Percentiles rank a stretch among this genome's conserved stretches.
Evolutionary conservation across 2,888 invertebrate species (phyloP).

Genomic region (Tenthredo mesomela): DNA sequence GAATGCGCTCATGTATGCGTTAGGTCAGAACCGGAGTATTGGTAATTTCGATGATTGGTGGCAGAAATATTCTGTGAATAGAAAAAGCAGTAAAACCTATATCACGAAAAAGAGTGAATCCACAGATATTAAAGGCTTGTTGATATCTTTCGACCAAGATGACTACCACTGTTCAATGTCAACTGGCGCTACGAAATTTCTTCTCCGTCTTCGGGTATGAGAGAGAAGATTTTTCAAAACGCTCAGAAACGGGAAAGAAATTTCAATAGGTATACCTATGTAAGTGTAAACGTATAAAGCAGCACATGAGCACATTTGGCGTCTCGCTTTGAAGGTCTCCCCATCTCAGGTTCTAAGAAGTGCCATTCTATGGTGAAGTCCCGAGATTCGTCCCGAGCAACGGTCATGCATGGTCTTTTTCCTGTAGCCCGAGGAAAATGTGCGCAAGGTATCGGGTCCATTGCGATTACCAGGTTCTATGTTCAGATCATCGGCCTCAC

Average conservation of each 20-base stretch:
- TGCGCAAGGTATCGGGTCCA: background rate
- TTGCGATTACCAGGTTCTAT: background rate
- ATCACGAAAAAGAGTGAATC: too few species aligned
- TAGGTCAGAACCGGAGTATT: too few species aligned
- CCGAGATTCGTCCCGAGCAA: background rate
- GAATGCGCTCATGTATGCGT: background rate
- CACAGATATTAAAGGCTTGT: background rate
- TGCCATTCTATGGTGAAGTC: background rate
- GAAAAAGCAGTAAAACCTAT: too few species aligned
- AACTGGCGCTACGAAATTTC: background rate
- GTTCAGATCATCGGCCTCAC: background rate
- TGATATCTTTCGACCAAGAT: background rate
- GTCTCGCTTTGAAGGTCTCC: background rate
- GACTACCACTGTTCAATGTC: background rate
- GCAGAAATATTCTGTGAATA: too few species aligned
- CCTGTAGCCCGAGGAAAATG: background rate
- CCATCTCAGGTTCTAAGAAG: background rate
- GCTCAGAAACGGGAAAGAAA: background rate
- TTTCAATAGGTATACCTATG: background rate
- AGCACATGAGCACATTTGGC: background rate
- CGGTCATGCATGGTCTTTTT: background rate
- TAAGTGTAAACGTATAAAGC: background rate
- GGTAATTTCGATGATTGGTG: too few species aligned
- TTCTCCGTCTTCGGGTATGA: background rate
- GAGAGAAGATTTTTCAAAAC: background rate